Conservation (phyloP, 2,888 invertebrate species). For the Glyphotaelius pellucidus region DNA sequence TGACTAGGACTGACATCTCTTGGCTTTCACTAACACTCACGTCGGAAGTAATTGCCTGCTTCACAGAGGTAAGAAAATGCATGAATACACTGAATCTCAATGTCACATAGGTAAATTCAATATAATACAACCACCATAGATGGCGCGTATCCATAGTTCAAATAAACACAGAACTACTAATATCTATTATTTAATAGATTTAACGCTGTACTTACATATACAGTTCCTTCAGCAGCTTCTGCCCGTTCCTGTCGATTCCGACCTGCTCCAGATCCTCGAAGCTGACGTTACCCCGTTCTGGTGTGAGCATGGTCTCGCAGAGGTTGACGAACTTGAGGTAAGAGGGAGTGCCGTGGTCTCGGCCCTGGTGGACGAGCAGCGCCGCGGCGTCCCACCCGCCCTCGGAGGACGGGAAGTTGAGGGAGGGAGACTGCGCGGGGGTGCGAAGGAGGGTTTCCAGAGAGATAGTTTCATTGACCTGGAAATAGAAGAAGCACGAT, state of each 20-base stretch:
- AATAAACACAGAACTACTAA: too few species aligned
- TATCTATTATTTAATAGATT: too few species aligned
- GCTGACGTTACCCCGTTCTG: slow-evolving; percentile 70
- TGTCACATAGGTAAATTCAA: too few species aligned
- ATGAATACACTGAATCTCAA: too few species aligned
- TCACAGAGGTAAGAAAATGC: too few species aligned
- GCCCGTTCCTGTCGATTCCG: slow-evolving; percentile 78
- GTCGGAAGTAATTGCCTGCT: too few species aligned
- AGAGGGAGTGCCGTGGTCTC: slow-evolving; percentile 89
- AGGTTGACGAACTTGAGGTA: slow-evolving; percentile 83
- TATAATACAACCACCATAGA: too few species aligned
- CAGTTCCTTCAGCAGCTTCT: slow-evolving; percentile 81
- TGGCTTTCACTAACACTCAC: too few species aligned
- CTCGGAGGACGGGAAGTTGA: slow-evolving; percentile 77
- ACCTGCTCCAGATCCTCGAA: slow-evolving; percentile 79
- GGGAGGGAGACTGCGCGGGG: slow-evolving; percentile 80
- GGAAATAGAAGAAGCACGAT: slow-evolving; percentile 65
- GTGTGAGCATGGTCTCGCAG: slow-evolving; percentile 78
- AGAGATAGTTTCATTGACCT: slow-evolving; percentile 79
- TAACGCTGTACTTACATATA: slow-evolving; percentile 77
- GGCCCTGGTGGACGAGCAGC: slow-evolving; percentile 79
- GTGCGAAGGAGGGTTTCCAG: slow-evolving; percentile 81
- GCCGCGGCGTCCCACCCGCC: slow-evolving; percentile 74
- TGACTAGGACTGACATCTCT: too few species aligned
- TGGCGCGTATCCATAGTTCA: too few species aligned